Percentiles rank a stretch among this genome's conserved stretches.
Conservation (phyloP, 2,888 invertebrate genomes). For the Phyto melanocephala region DNA sequence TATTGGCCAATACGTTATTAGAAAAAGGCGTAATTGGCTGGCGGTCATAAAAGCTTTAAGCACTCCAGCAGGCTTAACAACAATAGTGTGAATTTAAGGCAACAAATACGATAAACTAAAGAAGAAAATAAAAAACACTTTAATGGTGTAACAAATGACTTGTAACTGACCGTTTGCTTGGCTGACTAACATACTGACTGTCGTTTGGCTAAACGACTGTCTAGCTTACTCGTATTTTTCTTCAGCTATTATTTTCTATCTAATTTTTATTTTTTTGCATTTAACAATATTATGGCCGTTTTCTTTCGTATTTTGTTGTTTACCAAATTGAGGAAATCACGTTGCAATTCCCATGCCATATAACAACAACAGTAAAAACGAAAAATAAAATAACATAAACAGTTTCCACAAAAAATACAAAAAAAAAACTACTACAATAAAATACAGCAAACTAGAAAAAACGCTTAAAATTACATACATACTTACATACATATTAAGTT, state of each 20-base stretch:
- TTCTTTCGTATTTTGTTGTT: conserved; percentile 31
- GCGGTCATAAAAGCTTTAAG: conserved; percentile 28
- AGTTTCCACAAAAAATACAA: background rate
- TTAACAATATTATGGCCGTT: conserved; percentile 20
- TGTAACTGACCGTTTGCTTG: background rate
- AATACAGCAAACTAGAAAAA: conserved; percentile 38
- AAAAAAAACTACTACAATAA: conserved; percentile 31
- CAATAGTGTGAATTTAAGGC: conserved; percentile 22
- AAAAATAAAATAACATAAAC: background rate
- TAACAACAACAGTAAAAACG: conserved; percentile 24
- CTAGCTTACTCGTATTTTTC: background rate
- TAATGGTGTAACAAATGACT: conserved; percentile 31
- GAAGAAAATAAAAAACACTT: background rate
- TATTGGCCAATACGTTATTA: conserved; percentile 21
- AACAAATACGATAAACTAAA: conserved; percentile 7
- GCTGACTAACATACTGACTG: conserved; percentile 17
- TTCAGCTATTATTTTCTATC: conserved; percentile 31
- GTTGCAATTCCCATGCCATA: conserved; percentile 73
- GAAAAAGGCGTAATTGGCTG: conserved; percentile 46
- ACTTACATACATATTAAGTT: conserved; percentile 5
- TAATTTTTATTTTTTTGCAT: background rate
- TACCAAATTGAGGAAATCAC: conserved; percentile 67
- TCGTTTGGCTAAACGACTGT: background rate
- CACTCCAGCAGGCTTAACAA: background rate
- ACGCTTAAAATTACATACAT: conserved; percentile 25